phyloP scores from a whole-genome alignment of 1,140 invertebrate genomes.

The Drosophila erecta region DNA sequence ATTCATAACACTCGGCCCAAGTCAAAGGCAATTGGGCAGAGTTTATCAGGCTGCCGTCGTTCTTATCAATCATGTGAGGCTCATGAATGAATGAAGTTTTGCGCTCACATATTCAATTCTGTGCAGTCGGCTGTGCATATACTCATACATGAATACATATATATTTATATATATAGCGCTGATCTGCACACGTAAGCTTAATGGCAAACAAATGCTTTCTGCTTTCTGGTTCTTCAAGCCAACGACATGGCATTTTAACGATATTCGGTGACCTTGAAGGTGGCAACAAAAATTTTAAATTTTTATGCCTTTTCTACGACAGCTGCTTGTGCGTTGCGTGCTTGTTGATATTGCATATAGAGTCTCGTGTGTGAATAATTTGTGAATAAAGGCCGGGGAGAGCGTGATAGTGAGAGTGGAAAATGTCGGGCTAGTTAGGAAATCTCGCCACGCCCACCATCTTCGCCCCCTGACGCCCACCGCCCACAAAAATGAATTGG shows the following conservation, averaged over 20 bases:
- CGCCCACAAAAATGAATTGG: conserved; percentile 21
- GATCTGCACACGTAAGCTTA: conserved; percentile 47
- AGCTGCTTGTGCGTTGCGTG: conserved; percentile 4
- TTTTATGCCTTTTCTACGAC: conserved; percentile 38
- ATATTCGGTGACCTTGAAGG: conserved; percentile 59
- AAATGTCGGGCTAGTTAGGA: conserved; percentile 54
- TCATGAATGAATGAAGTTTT: conserved; percentile 41
- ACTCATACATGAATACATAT: background rate
- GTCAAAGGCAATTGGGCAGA: conserved; percentile 27
- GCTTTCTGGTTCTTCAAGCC: conserved; percentile 29
- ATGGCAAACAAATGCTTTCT: conserved; percentile 66
- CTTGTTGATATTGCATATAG: conserved; percentile 43
- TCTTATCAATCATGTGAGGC: conserved; percentile 55
- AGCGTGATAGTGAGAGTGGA: conserved; percentile 20
- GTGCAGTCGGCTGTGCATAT: conserved; percentile 5
- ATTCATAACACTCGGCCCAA: conserved; percentile 25
- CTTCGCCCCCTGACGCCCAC: conserved; percentile 21
- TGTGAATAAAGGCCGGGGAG: conserved; percentile 39
- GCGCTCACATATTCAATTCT: conserved; percentile 4
- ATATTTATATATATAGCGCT: conserved; percentile 6
- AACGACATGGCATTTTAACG: conserved; percentile 58
- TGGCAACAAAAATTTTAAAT: conserved; percentile 43
- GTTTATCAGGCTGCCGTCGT: conserved; percentile 22
- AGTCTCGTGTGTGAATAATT: conserved; percentile 18
- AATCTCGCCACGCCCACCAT: conserved; percentile 31